Percentiles rank a stretch among this genome's conserved stretches.
Conservation (phyloP, 2,797 vertebrate genomes). For the Otolemur crassicaudatus region DNA sequence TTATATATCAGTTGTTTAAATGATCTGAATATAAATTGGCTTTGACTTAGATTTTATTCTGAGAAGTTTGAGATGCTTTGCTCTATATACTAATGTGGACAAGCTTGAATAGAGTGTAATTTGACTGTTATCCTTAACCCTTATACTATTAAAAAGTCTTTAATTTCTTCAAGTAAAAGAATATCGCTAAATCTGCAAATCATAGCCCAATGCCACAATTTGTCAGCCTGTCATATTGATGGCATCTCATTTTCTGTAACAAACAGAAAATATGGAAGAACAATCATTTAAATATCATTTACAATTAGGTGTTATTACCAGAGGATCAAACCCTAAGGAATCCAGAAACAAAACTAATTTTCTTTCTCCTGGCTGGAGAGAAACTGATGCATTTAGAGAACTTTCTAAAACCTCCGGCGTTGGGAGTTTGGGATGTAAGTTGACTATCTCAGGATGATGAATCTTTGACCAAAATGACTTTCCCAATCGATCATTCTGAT, state of each 20-base stretch:
- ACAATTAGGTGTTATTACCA: slow-evolving; percentile 14
- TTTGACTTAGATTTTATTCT: slow-evolving; percentile 29
- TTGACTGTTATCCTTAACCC: background rate
- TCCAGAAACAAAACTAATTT: background rate
- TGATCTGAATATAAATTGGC: background rate
- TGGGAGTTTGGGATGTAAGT: background rate
- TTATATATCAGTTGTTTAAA: background rate
- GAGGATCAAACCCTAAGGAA: background rate
- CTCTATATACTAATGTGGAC: background rate
- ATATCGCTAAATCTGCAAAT: background rate
- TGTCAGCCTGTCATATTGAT: background rate
- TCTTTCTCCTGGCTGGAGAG: background rate
- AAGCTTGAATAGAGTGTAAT: background rate
- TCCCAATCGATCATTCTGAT: background rate
- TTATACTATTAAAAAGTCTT: background rate
- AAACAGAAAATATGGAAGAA: slow-evolving; percentile 30
- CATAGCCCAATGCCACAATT: background rate
- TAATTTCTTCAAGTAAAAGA: slow-evolving; percentile 31
- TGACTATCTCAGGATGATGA: background rate
- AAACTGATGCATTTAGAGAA: background rate
- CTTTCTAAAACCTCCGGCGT: background rate
- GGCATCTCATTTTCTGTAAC: background rate
- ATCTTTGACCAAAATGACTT: slow-evolving; percentile 9
- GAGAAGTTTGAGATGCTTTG: background rate
- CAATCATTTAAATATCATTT: background rate